A percentile compares a stretch with the other conserved stretches of the same genome.
Evolutionary conservation across 2,113 vertebrate genomes (phyloP).

Genomic region (Eupsittula cactorum): DNA sequence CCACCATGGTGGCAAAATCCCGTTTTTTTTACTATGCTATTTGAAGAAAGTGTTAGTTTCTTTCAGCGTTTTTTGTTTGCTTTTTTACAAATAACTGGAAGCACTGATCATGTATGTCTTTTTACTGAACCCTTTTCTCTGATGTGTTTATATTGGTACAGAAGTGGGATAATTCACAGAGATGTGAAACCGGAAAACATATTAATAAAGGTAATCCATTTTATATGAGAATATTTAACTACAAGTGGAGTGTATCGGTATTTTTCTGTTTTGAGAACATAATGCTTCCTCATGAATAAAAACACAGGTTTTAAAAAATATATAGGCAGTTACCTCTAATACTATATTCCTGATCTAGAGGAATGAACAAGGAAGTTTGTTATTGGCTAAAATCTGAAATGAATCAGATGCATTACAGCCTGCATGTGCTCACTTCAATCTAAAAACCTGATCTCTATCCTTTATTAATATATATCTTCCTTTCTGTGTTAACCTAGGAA

Average conservation of each 20-base stretch:
- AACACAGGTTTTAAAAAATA: neutral
- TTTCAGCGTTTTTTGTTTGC: neutral
- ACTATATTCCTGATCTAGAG: neutral
- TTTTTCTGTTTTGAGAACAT: neutral
- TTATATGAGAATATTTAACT: neutral
- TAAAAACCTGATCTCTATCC: neutral
- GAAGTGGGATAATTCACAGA: constrained; percentile 90
- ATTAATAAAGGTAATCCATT: constrained; percentile 83
- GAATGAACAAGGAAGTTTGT: neutral
- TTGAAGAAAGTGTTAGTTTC: neutral
- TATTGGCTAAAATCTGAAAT: neutral
- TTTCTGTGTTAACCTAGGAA: neutral
- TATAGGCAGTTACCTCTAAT: neutral
- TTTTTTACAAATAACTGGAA: neutral
- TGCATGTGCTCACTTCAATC: neutral
- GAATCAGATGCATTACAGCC: neutral
- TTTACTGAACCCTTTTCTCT: neutral
- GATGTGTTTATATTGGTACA: constrained; percentile 47
- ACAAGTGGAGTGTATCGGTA: neutral
- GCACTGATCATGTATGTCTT: neutral
- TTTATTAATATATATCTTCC: neutral
- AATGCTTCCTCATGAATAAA: neutral
- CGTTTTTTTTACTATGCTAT: neutral
- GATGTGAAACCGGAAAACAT: constrained; percentile 91
- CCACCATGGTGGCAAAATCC: neutral